A percentile compares a stretch with the other conserved stretches of the same genome.
Evolutionary conservation across 2,888 invertebrate genomes (phyloP).

Genomic region (Crioceris asparagi): DNA sequence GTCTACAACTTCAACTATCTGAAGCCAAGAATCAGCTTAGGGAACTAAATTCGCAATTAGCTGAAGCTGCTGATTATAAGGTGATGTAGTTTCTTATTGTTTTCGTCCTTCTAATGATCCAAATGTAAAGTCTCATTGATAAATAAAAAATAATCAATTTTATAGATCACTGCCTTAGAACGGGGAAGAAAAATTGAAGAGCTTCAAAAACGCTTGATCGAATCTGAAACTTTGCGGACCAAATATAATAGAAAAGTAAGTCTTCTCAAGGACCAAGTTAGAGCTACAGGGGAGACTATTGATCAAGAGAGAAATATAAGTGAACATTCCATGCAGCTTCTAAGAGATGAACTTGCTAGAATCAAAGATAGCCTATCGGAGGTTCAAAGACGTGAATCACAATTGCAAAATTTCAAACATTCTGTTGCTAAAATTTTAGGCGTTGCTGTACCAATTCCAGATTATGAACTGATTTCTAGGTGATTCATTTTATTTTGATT

Average conservation of each 20-base stretch:
- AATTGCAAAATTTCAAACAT: conserved; percentile 61
- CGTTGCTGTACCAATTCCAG: conserved; percentile 43
- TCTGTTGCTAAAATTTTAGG: conserved; percentile 48
- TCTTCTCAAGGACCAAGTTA: conserved; percentile 61
- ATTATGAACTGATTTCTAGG: conserved; percentile 45
- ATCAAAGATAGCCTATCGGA: conserved; percentile 66
- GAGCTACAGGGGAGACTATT: conserved; percentile 53
- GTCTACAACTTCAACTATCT: conserved; percentile 64
- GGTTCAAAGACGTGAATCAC: conserved; percentile 63
- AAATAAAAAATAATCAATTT: conserved; percentile 11
- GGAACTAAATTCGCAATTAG: conserved; percentile 74
- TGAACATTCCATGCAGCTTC: conserved; percentile 57
- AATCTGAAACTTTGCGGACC: conserved; percentile 66
- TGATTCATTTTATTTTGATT: conserved; percentile 4
- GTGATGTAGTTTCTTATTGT: conserved; percentile 33
- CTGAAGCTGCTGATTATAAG: conserved; percentile 80
- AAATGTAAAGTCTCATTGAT: neutral
- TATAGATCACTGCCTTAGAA: conserved; percentile 71
- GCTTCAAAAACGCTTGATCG: conserved; percentile 67
- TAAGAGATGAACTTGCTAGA: conserved; percentile 66
- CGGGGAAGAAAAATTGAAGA: conserved; percentile 76
- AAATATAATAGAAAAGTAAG: conserved; percentile 63
- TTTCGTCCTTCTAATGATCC: neutral
- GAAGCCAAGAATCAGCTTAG: conserved; percentile 74
- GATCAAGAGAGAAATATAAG: conserved; percentile 59